Evolutionary conservation across 1,140 invertebrate genomes (phyloP), one percentile per base, ranked within the genome.

Genomic region (Glossosoma conforme): DNA sequence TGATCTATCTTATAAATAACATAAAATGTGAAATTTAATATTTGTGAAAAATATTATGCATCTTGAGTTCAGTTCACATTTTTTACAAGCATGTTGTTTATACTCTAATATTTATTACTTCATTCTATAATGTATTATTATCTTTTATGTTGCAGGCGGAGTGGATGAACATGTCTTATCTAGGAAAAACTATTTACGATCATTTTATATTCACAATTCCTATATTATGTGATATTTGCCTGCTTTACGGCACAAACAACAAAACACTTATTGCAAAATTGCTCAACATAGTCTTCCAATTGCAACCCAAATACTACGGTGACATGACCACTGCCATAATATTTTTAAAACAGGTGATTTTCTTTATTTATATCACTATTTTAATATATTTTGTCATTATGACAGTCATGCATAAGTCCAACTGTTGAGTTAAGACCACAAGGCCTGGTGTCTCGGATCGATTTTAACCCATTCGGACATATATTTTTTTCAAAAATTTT

Each of bases 141-240:
- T 54, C 54, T 59, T 53, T 54, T 56, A 48, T 51, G 9, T 66
- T 69, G 42, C 62, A 82, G 76, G 64, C 66, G 3, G 73, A 82
- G 60, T 85, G 80, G 71, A 82, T 91, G 59, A 78, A 65, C 1
- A 77, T 77, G 28, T 62, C 76, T 36, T 78, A 78, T 38, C 81
- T 86, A 69, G 80, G 79, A 3, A 72, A 82, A n/a, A 61, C 90
- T 35, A 62, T 91, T 28, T 91, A 91, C 65, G 75, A 88, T 20
- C 85, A 90, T 57, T 90, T 82, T 66, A 72, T 92, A 52, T 84
- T 91, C 62, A 88, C 90, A 14, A 75, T 91, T 52, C 88, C 89
- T 11, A 82, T 90, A 56, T 69, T 92, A 52, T 81, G 88, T 63
- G 89, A 92, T 63, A 61, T 91, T 1, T 84, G 86, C 65, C 77